Base-by-base conservation (phyloP, 2,888 invertebrate genomes). In the Sthenelais limicola region DNA sequence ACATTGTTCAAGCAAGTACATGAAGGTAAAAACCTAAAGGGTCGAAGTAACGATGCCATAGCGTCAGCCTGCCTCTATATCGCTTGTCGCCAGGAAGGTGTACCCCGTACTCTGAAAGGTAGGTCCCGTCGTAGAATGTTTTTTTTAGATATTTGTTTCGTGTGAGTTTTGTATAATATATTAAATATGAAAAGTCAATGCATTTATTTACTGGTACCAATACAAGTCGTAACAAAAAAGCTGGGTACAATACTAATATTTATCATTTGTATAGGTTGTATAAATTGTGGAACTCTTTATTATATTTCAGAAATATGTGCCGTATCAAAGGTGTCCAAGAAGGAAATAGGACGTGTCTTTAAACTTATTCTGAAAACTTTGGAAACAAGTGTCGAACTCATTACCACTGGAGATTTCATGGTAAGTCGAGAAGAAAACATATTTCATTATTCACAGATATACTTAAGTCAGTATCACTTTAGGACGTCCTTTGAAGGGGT, bases 371-470 rank as follows among this genome's bases (percentile, higher is more conserved):
- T 98, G 48, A 97, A 97, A 87, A 97, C 96, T 0, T 89, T 99
- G 68, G 97, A 98, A 87, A 99, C 98, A 0, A 97, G 95, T 38
- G 97, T 99, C 7, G 97, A 98, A 85, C 92, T 97, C 73, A 98
- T 99, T 74, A 99, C 98, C 0, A 98, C 98, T 0, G 97, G 96
- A 0, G 99, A 99, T 87, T 99, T 99, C 87, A 99, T 99, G 98
- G 97, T 97, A 32, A 49, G 73, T 58, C 3, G 43, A 43, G 12
- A n/a, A n/a, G n/a, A n/a, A n/a, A n/a, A n/a, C n/a, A n/a, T n/a
- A n/a, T n/a, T n/a, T n/a, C n/a, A n/a, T n/a, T n/a, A n/a, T n/a
- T n/a, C n/a, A n/a, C n/a, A n/a, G n/a, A n/a, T n/a, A n/a, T n/a
- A n/a, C n/a, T n/a, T n/a, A n/a, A n/a, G n/a, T n/a, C n/a, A n/a